Evolutionary conservation across 1,140 invertebrate genomes (phyloP).

Genomic region (Nautilus pompilius): DNA sequence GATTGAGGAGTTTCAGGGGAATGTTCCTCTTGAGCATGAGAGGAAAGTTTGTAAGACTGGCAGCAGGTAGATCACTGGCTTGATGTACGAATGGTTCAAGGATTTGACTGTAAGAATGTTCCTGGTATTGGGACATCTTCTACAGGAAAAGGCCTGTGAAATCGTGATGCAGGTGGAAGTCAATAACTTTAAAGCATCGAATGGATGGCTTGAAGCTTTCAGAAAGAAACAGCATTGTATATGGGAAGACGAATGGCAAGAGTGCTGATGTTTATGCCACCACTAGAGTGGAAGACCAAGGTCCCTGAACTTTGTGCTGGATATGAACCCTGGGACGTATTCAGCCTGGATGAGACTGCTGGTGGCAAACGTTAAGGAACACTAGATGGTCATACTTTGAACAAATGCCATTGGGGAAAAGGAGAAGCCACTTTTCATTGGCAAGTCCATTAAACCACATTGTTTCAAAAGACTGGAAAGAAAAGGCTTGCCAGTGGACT

Average conservation of each 20-base stretch:
- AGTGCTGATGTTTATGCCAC: not conserved
- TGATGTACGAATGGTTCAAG: too few relatives aligned
- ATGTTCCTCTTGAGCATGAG: too few relatives aligned
- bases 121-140: too few relatives aligned
- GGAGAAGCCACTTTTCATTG: constrained; percentile 21
- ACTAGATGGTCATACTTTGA: constrained; percentile 13
- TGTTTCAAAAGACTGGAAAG: constrained; percentile 26
- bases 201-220: constrained; percentile 2
- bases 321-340: too few relatives aligned
- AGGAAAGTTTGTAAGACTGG: too few relatives aligned
- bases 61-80: too few relatives aligned
- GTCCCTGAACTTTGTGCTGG: too few relatives aligned
- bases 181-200: constrained; percentile 17
- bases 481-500: constrained; percentile 49
- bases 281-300: too few relatives aligned
- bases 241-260: not conserved
- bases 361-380: constrained; percentile 17
- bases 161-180: not conserved
- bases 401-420: constrained; percentile 22
- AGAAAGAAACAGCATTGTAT: constrained; percentile 11
- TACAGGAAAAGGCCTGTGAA: not conserved
- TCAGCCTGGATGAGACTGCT: constrained; percentile 9
- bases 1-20: too few relatives aligned
- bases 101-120: too few relatives aligned
- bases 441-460: constrained; percentile 19